Conservation (phyloP, 2,113 vertebrate species). For the Perca fluviatilis region DNA sequence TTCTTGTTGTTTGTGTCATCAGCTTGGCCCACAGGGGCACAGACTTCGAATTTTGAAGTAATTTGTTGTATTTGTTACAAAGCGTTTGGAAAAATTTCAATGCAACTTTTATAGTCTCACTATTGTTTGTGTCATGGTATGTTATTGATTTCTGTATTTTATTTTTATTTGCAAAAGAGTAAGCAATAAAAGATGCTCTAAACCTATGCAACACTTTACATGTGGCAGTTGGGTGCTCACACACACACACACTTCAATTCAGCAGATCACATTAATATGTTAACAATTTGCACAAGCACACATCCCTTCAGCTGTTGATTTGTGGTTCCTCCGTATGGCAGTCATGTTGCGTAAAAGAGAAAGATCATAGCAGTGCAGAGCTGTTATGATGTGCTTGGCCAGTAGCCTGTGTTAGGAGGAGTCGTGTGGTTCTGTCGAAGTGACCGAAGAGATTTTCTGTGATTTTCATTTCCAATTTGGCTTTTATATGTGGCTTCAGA, state of each 20-base stretch:
- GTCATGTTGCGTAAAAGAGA: constrained; percentile 35
- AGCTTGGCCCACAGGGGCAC: constrained; percentile 18
- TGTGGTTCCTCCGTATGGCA: constrained; percentile 44
- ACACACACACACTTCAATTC: constrained; percentile 3
- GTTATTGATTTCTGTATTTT: constrained; percentile 17
- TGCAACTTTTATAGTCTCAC: constrained; percentile 29
- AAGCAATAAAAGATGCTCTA: constrained; percentile 10
- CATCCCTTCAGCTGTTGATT: constrained; percentile 50
- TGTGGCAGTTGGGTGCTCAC: not conserved
- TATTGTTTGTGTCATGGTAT: constrained; percentile 18
- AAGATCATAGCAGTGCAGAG: constrained; percentile 9
- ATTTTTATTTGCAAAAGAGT: not conserved
- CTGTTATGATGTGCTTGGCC: constrained; percentile 61
- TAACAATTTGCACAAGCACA: constrained; percentile 44
- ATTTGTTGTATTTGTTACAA: constrained; percentile 48
- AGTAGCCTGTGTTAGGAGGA: constrained; percentile 44
- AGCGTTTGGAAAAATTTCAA: constrained; percentile 40
- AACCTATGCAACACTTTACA: constrained; percentile 8
- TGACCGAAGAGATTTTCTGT: constrained; percentile 59
- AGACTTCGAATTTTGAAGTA: constrained; percentile 37
- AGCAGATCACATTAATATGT: constrained; percentile 28
- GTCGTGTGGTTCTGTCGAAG: constrained; percentile 42
- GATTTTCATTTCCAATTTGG: constrained; percentile 61
- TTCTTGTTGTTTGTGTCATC: constrained; percentile 49
- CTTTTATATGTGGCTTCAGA: constrained; percentile 72